Evolutionary conservation across 2,797 vertebrate species (phyloP), one percentile per base, ranked within the genome.

Genomic region (Numenius phaeopus): DNA sequence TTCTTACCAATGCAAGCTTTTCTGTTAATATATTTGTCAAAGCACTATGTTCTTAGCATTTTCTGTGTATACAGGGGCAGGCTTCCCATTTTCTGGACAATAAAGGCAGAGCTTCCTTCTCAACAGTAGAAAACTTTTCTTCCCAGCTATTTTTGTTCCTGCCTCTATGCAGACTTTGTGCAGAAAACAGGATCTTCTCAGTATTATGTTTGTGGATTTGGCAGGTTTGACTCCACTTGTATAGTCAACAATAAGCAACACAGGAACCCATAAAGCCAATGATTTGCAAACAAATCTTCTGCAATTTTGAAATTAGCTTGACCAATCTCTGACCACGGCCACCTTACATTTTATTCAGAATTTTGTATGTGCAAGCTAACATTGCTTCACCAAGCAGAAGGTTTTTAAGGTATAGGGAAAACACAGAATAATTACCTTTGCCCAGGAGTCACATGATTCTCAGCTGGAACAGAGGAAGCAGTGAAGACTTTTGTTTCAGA

Each of bases 401-500:
- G 11, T 34, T 87, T 82, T 62, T 40, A 39, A 62, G 19, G 18
- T 6, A 52, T 0, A 71, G 7, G 8, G 24, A 78, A 80, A 90
- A 50, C 2, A 1, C 5, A 15, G 11, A 87, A 92, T 4, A 81
- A 14, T 96, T 97, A 99, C 99, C 99, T 99, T 97, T 99, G 99
- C 67, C 99, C 98, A 97, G 99, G 93, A 78, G 98, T 97, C 93
- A 99, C 98, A 69, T 99, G 99, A 96, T 99, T 99, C 96, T 99
- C 99, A 94, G 98, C 89, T 95, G 99, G 98, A 96, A 98, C 99
- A 98, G 99, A 99, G 16, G 99, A 99, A 40, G 99, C 98, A 18
- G 99, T 99, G 96, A 99, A 99, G 34, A 98, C 98, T 83, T 98
- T 98, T 9, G 98, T 98, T 97, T 98, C 98, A 76, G 98, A 98